Conservation (phyloP, 2,888 invertebrate species). For the Apodemia hepburni region DNA sequence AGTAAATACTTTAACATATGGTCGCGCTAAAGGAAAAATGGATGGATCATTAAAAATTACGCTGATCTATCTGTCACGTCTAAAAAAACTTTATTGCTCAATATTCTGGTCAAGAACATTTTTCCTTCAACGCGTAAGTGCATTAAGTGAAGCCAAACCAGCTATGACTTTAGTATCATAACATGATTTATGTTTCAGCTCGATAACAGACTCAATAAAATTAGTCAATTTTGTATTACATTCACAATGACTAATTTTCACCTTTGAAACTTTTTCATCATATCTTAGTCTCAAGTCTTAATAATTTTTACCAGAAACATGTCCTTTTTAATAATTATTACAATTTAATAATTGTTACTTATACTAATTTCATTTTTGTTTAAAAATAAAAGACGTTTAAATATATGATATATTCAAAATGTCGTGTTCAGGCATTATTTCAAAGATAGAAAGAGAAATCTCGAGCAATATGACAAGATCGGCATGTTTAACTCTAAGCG, state of each 20-base stretch:
- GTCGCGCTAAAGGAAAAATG: no score
- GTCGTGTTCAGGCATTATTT: neutral
- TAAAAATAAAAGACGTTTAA: neutral
- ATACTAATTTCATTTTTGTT: neutral
- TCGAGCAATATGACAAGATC: constrained; percentile 12
- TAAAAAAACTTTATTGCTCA: no score
- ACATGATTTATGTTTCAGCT: neutral
- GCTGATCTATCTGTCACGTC: no score
- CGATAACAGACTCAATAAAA: neutral
- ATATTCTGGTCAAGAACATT: no score
- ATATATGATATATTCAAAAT: neutral
- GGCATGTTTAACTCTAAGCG: constrained; percentile 10
- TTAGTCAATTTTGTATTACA: neutral
- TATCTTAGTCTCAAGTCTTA: neutral
- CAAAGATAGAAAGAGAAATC: constrained; percentile 11
- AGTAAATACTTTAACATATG: no score
- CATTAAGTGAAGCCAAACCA: no score
- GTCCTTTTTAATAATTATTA: neutral
- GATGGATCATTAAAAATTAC: no score
- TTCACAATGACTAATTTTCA: neutral
- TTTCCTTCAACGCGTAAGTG: no score
- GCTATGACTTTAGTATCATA: no score
- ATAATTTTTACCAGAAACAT: neutral
- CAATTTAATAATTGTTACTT: neutral
- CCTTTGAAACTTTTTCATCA: neutral